Percentiles rank a stretch among this genome's conserved stretches.
These are phyloP conservation scores for Malaclemys terrapin DNA, from an alignment of 2,113 vertebrate genomes.

Conservation along the genomic window DNA sequence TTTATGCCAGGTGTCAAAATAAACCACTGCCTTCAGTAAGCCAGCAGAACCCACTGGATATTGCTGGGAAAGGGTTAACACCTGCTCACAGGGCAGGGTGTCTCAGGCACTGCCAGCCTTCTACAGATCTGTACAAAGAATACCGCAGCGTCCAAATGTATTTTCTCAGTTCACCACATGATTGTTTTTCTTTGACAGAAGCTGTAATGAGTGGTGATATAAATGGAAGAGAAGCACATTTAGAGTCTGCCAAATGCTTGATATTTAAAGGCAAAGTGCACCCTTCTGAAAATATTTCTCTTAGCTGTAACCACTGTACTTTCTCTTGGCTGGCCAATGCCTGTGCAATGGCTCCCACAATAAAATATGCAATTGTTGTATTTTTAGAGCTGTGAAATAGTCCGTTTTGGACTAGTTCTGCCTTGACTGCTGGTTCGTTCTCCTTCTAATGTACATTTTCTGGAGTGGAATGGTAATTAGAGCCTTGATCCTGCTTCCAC, in stretches of 20 bases:
- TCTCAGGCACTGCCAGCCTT: background rate
- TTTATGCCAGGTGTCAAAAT: background rate
- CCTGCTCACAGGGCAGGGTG: background rate
- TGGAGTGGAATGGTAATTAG: background rate
- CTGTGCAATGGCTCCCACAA: background rate
- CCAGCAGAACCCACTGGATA: background rate
- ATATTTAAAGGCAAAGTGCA: background rate
- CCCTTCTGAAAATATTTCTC: background rate
- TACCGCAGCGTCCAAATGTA: background rate
- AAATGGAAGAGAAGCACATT: background rate
- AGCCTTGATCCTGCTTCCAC: background rate
- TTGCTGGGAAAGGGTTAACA: background rate
- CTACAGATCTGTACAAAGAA: background rate
- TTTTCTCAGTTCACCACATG: background rate
- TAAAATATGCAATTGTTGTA: background rate
- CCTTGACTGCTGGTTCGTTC: background rate
- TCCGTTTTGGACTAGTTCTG: background rate
- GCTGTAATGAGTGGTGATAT: background rate
- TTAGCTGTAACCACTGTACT: background rate
- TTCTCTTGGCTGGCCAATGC: background rate
- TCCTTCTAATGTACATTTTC: background rate
- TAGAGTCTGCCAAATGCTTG: background rate
- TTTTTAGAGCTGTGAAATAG: background rate
- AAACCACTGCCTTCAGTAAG: background rate
- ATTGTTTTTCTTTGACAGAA: background rate